phyloP scores from a whole-genome alignment of 2,113 vertebrate genomes.

The Salvelinus alpinus region DNA sequence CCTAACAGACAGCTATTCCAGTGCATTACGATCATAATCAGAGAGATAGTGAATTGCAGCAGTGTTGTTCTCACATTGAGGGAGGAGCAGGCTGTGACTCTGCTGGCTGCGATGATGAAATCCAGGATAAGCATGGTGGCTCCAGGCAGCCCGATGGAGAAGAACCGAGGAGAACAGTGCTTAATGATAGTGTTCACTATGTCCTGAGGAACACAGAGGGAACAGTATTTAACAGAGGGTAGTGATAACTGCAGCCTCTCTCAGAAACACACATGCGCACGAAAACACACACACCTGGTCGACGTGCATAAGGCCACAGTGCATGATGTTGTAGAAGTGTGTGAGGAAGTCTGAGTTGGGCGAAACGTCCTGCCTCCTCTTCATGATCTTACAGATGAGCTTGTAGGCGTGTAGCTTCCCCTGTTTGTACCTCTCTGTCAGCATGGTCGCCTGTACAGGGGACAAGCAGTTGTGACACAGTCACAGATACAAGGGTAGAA shows the following conservation, averaged over 20 bases:
- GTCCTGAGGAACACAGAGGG: conserved; percentile 75
- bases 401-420: conserved; percentile 98
- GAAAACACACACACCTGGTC: conserved; percentile 80
- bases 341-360: conserved; percentile 96
- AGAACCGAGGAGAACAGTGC: conserved; percentile 97
- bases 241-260: conserved; percentile 69
- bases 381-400: conserved; percentile 99
- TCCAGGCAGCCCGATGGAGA: conserved; percentile 94
- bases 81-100: conserved; percentile 92
- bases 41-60: not conserved
- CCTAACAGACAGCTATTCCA: no score
- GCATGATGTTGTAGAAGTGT: conserved; percentile 99
- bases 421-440: conserved; percentile 96
- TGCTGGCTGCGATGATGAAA: conserved; percentile 94
- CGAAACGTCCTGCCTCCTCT: conserved; percentile 95
- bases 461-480: not conserved
- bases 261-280: conserved; percentile 59
- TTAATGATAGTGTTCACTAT: conserved; percentile 99
- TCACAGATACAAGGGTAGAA: not conserved
- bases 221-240: no score
- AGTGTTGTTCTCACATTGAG: conserved; percentile 82
- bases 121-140: conserved; percentile 97
- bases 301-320: conserved; percentile 93
- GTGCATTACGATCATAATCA: no score
- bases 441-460: conserved; percentile 87